A percentile compares a stretch with the other conserved stretches of the same genome.
Conservation (phyloP, 2,888 invertebrate species). For the Acrobasis consociella region DNA sequence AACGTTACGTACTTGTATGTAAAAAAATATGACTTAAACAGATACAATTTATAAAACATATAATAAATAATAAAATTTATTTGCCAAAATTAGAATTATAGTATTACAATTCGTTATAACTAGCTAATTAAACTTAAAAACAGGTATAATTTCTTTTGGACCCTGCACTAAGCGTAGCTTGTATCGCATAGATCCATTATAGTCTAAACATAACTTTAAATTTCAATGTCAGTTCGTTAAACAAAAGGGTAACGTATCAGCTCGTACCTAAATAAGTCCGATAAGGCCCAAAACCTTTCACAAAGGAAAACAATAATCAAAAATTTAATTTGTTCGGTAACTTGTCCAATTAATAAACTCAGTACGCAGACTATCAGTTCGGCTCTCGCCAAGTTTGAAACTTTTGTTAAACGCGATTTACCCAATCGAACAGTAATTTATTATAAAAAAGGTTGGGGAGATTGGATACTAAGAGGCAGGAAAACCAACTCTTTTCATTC, state of each 20-base stretch:
- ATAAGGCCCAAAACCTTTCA: neutral
- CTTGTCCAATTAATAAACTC: conserved; percentile 12
- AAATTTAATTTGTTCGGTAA: conserved; percentile 11
- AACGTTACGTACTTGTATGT: too few relatives aligned
- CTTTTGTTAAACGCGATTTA: neutral
- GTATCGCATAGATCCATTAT: too few relatives aligned
- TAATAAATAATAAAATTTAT: too few relatives aligned
- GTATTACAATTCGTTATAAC: too few relatives aligned
- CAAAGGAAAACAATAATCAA: conserved; percentile 11
- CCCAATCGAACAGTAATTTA: neutral
- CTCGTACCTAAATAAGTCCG: neutral
- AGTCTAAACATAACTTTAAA: neutral
- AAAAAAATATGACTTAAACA: neutral
- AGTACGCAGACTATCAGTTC: conserved; percentile 2
- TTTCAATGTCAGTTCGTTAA: neutral
- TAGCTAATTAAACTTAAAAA: too few relatives aligned
- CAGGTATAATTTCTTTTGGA: too few relatives aligned
- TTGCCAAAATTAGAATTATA: too few relatives aligned
- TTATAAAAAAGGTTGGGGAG: neutral
- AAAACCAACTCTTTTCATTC: too few relatives aligned
- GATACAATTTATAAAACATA: too few relatives aligned
- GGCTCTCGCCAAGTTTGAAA: neutral
- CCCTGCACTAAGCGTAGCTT: too few relatives aligned
- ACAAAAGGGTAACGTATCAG: neutral
- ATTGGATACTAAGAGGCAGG: too few relatives aligned